These are phyloP conservation scores for Sternotherus odoratus DNA, from an alignment of 2,797 vertebrate genomes.

Conservation along the genomic window DNA sequence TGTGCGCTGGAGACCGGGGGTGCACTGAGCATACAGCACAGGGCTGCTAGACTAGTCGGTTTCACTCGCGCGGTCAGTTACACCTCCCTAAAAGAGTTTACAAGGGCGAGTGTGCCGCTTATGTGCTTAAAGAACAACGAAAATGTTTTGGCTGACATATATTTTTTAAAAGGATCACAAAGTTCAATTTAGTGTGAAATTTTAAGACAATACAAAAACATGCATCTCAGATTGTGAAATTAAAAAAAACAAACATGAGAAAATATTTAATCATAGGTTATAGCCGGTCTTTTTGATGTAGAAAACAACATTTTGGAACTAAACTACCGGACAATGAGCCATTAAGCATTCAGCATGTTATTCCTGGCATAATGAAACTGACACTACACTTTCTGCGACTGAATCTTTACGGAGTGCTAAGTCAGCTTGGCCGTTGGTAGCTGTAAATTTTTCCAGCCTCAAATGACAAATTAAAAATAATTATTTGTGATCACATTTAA, in stretches of 20 bases:
- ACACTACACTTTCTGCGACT: neutral
- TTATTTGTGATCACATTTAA: constrained; percentile 19
- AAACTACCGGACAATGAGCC: neutral
- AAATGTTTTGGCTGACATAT: neutral
- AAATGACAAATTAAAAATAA: constrained; percentile 66
- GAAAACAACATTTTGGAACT: neutral
- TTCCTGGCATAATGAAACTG: neutral
- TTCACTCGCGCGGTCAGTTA: too few relatives aligned
- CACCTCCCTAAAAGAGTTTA: too few relatives aligned
- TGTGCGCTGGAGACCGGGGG: neutral
- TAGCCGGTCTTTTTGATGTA: neutral
- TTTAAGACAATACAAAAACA: neutral
- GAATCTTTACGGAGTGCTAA: neutral
- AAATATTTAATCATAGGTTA: neutral
- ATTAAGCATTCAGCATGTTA: accelerated
- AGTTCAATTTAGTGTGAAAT: neutral
- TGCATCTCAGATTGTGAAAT: neutral
- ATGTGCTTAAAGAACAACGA: neutral
- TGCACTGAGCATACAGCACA: neutral
- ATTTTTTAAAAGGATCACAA: neutral
- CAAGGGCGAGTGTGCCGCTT: too few relatives aligned
- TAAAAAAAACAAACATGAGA: neutral
- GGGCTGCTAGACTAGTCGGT: neutral
- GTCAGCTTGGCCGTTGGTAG: neutral
- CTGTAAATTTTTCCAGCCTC: constrained; percentile 42